A percentile compares a stretch with the other conserved stretches of the same genome.
These are phyloP conservation scores for Phrynocephalus versicolor DNA, from an alignment of 2,113 vertebrate genomes.

Conservation along the genomic window DNA sequence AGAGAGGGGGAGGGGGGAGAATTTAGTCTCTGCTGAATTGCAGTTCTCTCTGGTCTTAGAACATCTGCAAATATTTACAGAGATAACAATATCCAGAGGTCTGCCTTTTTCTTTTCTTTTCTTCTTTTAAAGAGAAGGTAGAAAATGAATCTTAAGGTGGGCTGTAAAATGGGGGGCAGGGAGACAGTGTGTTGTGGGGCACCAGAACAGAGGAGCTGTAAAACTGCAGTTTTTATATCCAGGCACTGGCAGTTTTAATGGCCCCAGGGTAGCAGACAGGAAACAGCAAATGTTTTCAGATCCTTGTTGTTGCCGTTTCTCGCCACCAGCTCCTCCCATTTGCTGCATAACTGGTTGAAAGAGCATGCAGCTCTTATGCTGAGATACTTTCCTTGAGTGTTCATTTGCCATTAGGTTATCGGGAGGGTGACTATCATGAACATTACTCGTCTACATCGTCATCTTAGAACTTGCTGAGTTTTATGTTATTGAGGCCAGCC, in stretches of 20 bases:
- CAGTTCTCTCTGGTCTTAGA: conserved; percentile 31
- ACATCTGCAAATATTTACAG: conserved; percentile 62
- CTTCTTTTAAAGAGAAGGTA: not conserved
- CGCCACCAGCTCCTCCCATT: conserved; percentile 11
- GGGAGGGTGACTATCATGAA: conserved; percentile 30
- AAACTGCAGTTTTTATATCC: conserved; percentile 12
- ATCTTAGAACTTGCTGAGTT: too few relatives aligned
- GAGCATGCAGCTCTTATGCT: conserved; percentile 8
- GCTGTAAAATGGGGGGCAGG: conserved; percentile 13
- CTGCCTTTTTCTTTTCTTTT: not conserved
- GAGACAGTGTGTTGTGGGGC: not conserved
- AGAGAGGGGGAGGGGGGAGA: not conserved
- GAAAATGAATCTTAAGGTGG: conserved; percentile 9
- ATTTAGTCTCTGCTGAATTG: not conserved
- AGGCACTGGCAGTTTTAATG: conserved; percentile 15
- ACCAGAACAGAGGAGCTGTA: not conserved
- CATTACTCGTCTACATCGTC: not conserved
- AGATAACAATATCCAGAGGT: conserved; percentile 56
- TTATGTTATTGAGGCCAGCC: too few relatives aligned
- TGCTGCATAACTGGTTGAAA: conserved; percentile 29
- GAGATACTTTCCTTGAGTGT: conserved; percentile 1
- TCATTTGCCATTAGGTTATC: not conserved
- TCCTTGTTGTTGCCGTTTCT: conserved; percentile 11
- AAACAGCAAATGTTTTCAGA: conserved; percentile 37
- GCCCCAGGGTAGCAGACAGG: conserved; percentile 42